Evolutionary conservation across 1,140 invertebrate genomes (phyloP), one percentile per base, ranked within the genome.

Genomic region (Araneus ventricosus): DNA sequence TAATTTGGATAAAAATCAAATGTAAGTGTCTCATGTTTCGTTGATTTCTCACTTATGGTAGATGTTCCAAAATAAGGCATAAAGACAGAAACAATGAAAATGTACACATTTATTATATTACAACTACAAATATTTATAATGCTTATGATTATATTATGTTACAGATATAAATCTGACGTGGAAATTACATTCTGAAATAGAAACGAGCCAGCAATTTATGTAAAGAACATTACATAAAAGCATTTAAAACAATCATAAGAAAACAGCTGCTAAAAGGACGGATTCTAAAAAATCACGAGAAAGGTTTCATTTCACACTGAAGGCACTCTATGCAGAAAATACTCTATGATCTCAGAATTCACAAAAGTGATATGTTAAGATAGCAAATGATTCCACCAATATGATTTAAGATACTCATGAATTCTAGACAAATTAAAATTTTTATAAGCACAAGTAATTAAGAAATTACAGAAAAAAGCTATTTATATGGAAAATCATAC

Each of bases 31-130:
- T n/a, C n/a, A n/a, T n/a, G n/a, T n/a, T n/a, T n/a, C n/a, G n/a
- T n/a, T n/a, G n/a, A n/a, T n/a, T n/a, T n/a, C n/a, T n/a, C n/a
- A n/a, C n/a, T n/a, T n/a, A n/a, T n/a, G n/a, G n/a, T n/a, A n/a
- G 8, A 4, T 52, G 17, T 52, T 52, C 45, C 45, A 52, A 52
- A 52, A 52, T 52, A n/a, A 67, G 7, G 27, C 37, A 82, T 8
- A 41, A 82, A n/a, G 10, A 0, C 2, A n/a, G 17, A 27, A 45
- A 82, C 22, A n/a, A 45, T 82, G 79, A 88, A 88, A 67, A 88
- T 88, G 86, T 88, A 88, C 86, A 88, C 39, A 34, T 88, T 88
- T 88, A 88, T 88, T 88, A 88, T 88, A 88, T 67, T 88, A 88
- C 86, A 88, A 61, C 61, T 88, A 88, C 86, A 88, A 34, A 88